Evolutionary conservation across 2,113 vertebrate species (phyloP).

Genomic region (Ceyx cyanopectus): DNA sequence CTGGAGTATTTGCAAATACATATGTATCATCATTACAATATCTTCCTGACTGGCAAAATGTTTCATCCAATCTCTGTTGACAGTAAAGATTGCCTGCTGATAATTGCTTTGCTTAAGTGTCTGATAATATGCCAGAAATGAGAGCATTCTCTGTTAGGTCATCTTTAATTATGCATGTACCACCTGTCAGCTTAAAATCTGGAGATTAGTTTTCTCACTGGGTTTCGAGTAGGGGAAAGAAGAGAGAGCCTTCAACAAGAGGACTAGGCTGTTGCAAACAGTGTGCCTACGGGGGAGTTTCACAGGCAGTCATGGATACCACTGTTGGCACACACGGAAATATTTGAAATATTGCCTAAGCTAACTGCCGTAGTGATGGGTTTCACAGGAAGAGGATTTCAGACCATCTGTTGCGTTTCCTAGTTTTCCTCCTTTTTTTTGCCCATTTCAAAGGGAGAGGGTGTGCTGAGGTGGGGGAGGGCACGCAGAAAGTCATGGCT

Average conservation of each 20-base stretch:
- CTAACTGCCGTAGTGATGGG: constrained; percentile 49
- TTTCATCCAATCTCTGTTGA: constrained; percentile 79
- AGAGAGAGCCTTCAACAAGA: constrained; percentile 69
- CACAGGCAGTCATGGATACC: constrained; percentile 39
- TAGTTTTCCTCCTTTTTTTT: constrained; percentile 49
- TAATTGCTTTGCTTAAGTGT: constrained; percentile 84
- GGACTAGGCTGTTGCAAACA: constrained; percentile 67
- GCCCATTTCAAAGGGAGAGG: constrained; percentile 44
- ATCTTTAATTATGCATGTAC: constrained; percentile 83
- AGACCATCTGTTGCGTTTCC: constrained; percentile 78
- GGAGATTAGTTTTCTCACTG: constrained; percentile 65
- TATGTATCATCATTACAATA: constrained; percentile 52
- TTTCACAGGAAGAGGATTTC: constrained; percentile 63
- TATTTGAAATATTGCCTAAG: constrained; percentile 64
- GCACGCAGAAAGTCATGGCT: neutral
- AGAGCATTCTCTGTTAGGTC: constrained; percentile 82
- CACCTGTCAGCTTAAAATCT: constrained; percentile 81
- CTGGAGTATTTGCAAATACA: constrained; percentile 61
- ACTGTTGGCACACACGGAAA: constrained; percentile 53
- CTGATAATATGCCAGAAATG: constrained; percentile 83
- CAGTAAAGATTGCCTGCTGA: constrained; percentile 80
- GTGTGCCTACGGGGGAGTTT: constrained; percentile 64
- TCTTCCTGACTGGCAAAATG: constrained; percentile 73
- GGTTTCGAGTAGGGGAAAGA: constrained; percentile 52
- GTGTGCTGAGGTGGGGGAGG: neutral